These are phyloP conservation scores for Drosophila sturtevanti DNA, from an alignment of 1,140 invertebrate genomes.

Conservation along the genomic window DNA sequence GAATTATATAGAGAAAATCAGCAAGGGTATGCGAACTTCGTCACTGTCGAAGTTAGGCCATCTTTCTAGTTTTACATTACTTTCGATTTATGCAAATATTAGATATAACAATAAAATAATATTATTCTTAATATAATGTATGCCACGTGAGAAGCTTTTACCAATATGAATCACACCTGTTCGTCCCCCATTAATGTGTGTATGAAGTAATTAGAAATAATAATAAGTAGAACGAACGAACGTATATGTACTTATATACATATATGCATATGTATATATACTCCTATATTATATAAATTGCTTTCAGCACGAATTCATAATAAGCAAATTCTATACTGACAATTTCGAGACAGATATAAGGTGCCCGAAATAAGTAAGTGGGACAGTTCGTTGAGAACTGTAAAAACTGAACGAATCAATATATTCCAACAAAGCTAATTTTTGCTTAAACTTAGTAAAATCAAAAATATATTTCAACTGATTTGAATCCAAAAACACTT, in stretches of 20 bases:
- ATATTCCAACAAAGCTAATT: no score
- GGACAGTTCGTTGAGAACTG: no score
- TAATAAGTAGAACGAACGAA: no score
- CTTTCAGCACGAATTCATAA: conserved; percentile 35
- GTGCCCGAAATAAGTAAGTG: no score
- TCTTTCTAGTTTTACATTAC: conserved; percentile 24
- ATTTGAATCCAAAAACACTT: no score
- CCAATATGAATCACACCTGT: conserved; percentile 49
- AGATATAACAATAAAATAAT: conserved; percentile 11
- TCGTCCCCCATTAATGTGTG: conserved; percentile 47
- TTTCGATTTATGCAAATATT: conserved; percentile 35
- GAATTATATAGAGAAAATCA: no score
- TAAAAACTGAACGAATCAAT: no score
- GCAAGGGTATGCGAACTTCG: no score
- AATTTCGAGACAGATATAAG: conserved; percentile 20
- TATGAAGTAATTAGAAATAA: neutral
- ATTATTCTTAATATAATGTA: conserved; percentile 1
- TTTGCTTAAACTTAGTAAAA: no score
- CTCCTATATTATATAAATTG: neutral
- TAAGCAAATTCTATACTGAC: conserved; percentile 34
- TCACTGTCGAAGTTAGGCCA: no score
- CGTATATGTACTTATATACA: neutral
- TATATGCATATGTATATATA: neutral
- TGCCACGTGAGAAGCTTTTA: neutral
- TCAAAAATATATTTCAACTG: no score